Evolutionary conservation across 2,113 vertebrate genomes (phyloP).

Genomic region (Phrynocephalus versicolor): DNA sequence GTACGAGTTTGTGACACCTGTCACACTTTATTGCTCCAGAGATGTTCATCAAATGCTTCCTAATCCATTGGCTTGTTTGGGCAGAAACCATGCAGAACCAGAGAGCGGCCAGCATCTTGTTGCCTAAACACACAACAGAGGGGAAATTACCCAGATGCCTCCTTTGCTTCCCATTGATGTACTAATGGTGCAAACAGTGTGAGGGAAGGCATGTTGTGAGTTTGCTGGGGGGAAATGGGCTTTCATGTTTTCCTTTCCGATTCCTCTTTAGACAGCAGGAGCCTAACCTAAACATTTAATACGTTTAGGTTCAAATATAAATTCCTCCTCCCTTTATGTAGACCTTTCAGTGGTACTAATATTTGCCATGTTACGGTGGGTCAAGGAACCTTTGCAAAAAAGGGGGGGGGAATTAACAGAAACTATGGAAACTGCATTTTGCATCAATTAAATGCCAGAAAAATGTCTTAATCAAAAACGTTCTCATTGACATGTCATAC

Average conservation of each 20-base stretch:
- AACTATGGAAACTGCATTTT: conserved; percentile 40
- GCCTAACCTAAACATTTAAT: not conserved
- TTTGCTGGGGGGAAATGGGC: too few species aligned
- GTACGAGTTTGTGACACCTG: conserved; percentile 94
- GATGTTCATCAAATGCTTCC: conserved; percentile 83
- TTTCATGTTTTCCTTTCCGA: too few species aligned
- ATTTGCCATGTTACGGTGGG: not conserved
- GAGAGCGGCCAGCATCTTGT: conserved; percentile 16
- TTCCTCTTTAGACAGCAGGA: too few species aligned
- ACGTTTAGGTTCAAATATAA: conserved; percentile 38
- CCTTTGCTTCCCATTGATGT: too few species aligned
- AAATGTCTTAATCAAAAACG: conserved; percentile 23
- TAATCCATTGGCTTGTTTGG: conserved; percentile 65
- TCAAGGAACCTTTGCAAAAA: conserved; percentile 23
- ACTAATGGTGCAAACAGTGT: too few species aligned
- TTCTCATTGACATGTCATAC: conserved; percentile 28
- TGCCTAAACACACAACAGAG: too few species aligned
- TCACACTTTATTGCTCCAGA: conserved; percentile 90
- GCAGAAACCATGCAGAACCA: conserved; percentile 14
- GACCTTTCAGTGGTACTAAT: not conserved
- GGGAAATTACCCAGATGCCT: too few species aligned
- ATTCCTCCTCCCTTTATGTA: conserved; percentile 20
- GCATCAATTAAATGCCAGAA: conserved; percentile 30
- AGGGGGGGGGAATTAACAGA: conserved; percentile 10
- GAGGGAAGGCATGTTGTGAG: too few species aligned